A percentile compares a stretch with the other conserved stretches of the same genome.
Evolutionary conservation across 2,113 vertebrate species (phyloP).

Genomic region (Chlorodrepanis virens): DNA sequence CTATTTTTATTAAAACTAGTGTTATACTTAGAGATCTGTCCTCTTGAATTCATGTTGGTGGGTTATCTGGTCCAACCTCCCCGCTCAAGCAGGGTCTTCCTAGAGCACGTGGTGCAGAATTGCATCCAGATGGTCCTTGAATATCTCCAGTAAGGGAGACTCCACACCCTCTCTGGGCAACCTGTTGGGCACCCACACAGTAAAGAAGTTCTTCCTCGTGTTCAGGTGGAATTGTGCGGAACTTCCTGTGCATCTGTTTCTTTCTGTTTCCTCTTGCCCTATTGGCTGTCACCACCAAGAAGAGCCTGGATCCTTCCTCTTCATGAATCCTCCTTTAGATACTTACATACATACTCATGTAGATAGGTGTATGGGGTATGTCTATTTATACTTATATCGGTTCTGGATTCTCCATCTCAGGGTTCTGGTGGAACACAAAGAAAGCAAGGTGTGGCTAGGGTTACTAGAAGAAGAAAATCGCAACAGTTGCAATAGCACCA

Average conservation of each 20-base stretch:
- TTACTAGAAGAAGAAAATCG: not conserved
- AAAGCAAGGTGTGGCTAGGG: not conserved
- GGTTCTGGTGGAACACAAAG: not conserved
- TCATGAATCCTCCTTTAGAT: not conserved
- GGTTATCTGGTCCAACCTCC: not conserved
- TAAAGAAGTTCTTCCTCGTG: accelerated
- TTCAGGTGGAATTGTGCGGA: not conserved
- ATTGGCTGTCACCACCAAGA: not conserved
- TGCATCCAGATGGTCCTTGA: not conserved
- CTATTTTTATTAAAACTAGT: not conserved
- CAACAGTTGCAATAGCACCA: not conserved
- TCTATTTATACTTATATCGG: too few species aligned
- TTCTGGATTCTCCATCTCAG: not conserved
- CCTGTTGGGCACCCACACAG: not conserved
- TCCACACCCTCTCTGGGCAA: not conserved
- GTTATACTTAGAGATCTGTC: not conserved
- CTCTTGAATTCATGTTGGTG: not conserved
- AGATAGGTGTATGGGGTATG: not conserved
- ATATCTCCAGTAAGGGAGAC: not conserved
- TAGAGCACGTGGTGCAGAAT: too few species aligned
- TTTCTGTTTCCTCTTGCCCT: not conserved
- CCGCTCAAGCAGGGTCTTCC: not conserved
- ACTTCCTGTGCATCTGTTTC: not conserved
- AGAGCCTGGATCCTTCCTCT: not conserved
- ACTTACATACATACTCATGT: too few species aligned